phyloP scores from a whole-genome alignment of 2,113 vertebrate species.

The Odocoileus virginianus region DNA sequence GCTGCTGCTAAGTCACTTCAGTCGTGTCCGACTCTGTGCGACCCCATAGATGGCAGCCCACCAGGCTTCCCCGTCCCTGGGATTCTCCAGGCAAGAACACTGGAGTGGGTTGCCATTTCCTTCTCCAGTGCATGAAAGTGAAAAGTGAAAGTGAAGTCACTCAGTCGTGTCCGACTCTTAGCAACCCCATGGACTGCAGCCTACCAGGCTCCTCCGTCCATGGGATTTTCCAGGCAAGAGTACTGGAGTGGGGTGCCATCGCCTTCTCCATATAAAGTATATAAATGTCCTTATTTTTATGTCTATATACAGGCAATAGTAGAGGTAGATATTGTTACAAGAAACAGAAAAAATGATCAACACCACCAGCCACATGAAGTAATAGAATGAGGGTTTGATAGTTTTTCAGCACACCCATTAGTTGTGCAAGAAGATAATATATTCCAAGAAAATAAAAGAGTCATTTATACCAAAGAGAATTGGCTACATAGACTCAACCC shows the following conservation, averaged over 20 bases:
- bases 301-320: neutral
- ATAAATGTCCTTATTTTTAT: constrained; percentile 29
- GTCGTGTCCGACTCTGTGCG: too few species aligned
- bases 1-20: too few species aligned
- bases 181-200: too few species aligned
- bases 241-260: neutral
- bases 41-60: too few species aligned
- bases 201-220: too few species aligned
- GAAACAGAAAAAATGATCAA: neutral
- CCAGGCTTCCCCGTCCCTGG: too few species aligned
- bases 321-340: neutral
- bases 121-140: too few species aligned
- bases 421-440: neutral
- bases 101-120: too few species aligned
- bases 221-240: too few species aligned
- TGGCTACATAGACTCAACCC: neutral
- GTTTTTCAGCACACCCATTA: neutral
- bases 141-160: too few species aligned
- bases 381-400: neutral
- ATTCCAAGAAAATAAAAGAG: neutral
- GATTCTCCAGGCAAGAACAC: too few species aligned
- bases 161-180: too few species aligned
- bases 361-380: neutral
- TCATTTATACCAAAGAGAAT: neutral
- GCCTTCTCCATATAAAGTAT: neutral